phyloP scores from a whole-genome alignment of 2,113 vertebrate species.

The Seriola aureovittata region DNA sequence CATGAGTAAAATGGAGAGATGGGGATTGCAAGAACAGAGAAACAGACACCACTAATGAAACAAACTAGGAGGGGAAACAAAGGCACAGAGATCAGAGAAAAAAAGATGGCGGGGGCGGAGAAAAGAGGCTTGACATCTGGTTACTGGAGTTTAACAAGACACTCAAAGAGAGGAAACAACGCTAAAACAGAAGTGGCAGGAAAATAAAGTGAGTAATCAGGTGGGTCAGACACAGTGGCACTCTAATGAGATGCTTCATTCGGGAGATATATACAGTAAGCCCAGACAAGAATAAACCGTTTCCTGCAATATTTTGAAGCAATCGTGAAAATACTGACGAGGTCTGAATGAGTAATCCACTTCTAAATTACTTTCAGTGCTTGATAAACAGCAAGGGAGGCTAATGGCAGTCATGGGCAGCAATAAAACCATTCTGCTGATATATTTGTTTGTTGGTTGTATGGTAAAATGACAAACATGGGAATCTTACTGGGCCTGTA shows the following conservation, averaged over 20 bases:
- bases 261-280: slow-evolving; percentile 4
- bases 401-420: slow-evolving; percentile 37
- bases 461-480: slow-evolving; percentile 49
- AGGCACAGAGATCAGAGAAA: slow-evolving; percentile 61
- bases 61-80: slow-evolving; percentile 49
- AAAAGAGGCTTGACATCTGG: slow-evolving; percentile 59
- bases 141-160: slow-evolving; percentile 71
- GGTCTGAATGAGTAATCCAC: slow-evolving; percentile 29
- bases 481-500: slow-evolving; percentile 31
- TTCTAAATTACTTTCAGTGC: slow-evolving; percentile 43
- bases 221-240: slow-evolving; percentile 48
- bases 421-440: slow-evolving; percentile 52
- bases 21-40: slow-evolving; percentile 28
- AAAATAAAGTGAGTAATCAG: slow-evolving; percentile 55
- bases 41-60: slow-evolving; percentile 59
- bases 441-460: slow-evolving; percentile 52
- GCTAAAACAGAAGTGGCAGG: slow-evolving; percentile 50
- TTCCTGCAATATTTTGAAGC: slow-evolving; percentile 9
- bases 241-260: slow-evolving; percentile 44
- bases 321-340: slow-evolving; percentile 29
- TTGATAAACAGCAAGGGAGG: slow-evolving; percentile 45
- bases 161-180: slow-evolving; percentile 52
- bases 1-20: slow-evolving; percentile 10
- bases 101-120: slow-evolving; percentile 42
- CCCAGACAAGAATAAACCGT: slow-evolving; percentile 26